Evolutionary conservation across 2,113 vertebrate species (phyloP).

Genomic region (Platysteira castanea): DNA sequence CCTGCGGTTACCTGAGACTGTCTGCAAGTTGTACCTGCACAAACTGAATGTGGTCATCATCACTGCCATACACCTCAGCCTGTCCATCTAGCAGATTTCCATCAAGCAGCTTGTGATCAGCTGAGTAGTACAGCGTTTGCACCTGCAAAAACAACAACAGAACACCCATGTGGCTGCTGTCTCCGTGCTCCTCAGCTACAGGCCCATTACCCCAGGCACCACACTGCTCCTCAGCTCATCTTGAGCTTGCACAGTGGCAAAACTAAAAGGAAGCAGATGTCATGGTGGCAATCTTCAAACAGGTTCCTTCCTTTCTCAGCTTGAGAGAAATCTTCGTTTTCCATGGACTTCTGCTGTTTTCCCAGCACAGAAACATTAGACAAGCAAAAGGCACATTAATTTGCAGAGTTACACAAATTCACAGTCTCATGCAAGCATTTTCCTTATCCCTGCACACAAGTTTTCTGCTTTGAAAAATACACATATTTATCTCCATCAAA

Average conservation of each 20-base stretch:
- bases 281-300: conserved; percentile 73
- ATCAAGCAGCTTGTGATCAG: conserved; percentile 99
- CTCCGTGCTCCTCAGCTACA: conserved; percentile 80
- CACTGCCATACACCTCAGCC: conserved; percentile 96
- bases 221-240: conserved; percentile 58
- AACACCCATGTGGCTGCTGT: conserved; percentile 95
- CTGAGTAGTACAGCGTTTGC: conserved; percentile 99
- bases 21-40: conserved; percentile 93
- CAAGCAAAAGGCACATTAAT: conserved; percentile 65
- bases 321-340: conserved; percentile 76
- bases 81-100: conserved; percentile 97
- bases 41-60: conserved; percentile 99
- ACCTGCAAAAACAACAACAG: conserved; percentile 99
- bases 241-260: conserved; percentile 72
- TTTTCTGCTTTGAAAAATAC: conserved; percentile 59
- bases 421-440: conserved; percentile 67
- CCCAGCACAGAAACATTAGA: conserved; percentile 63
- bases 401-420: conserved; percentile 62
- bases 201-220: conserved; percentile 69
- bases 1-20: conserved; percentile 75
- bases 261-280: conserved; percentile 75
- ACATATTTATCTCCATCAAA: conserved; percentile 33
- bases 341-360: conserved; percentile 58
- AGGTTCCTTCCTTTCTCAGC: conserved; percentile 68
- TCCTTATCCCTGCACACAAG: conserved; percentile 56